Evolutionary conservation across 2,888 invertebrate genomes (phyloP), one percentile per base, ranked within the genome.

Genomic region (Hetaerina titia): DNA sequence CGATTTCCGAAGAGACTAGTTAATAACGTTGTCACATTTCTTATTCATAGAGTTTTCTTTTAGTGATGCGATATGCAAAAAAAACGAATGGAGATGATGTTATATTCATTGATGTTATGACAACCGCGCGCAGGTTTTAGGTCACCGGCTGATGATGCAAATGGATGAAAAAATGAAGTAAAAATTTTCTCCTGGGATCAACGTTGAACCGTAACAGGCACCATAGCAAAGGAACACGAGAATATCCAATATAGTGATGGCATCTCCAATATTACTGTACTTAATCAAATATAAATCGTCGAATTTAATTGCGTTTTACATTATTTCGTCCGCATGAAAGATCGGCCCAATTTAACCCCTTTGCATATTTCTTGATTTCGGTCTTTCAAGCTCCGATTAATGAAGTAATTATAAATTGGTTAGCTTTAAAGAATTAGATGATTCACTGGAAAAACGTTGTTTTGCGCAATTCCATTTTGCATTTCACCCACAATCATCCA

Each of bases 1-100:
- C 15, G 74, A n/a, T 31, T 4, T 31, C 5, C 0, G 81, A 81
- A 31, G 25, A 25, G 81, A 11, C 6, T 31, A 81, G 25, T 81
- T 81, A 81, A 81, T 81, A 81, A 81, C 81, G 8, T 11, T 13
- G 25, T 31, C 81, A 81, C 81, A 81, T 81, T 81, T 31, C 81
- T 81, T 81, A 81, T 81, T 25, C 81, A 81, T 81, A 81, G 69
- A 69, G 81, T 31, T 81, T 81, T 31, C 81, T 81, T 31, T 31
- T 13, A 31, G 81, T 13, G 15, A 31, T 8, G 81, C 31, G 81
- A 0, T 22, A 60, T 11, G 8, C 8, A 25, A 74, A 45, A 31
- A 31, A 81, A 31, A 9, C 25, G 31, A 81, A 81, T 31, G 22
- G 81, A 81, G 25, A 31, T 31, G 81, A 81, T 31, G 81, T 31